These are phyloP conservation scores for Dicranocentrus wangi DNA, from an alignment of 2,888 invertebrate genomes.

Conservation along the genomic window DNA sequence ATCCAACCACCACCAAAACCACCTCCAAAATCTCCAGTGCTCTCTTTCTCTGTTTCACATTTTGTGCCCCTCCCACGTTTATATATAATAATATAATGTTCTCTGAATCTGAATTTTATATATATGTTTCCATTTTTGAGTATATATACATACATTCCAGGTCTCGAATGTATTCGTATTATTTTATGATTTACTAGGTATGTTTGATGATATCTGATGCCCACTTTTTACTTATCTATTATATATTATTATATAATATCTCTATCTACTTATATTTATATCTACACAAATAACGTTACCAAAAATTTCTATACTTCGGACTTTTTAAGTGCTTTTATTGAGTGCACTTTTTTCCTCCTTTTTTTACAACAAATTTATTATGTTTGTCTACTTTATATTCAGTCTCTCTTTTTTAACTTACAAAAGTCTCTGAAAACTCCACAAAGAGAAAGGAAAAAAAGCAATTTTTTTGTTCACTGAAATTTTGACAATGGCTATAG, in stretches of 20 bases:
- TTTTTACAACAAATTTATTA: conserved; percentile 41
- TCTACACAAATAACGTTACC: neutral
- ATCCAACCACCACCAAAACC: conserved; percentile 62
- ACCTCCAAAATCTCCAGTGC: conserved; percentile 59
- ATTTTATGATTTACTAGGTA: conserved; percentile 51
- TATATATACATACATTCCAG: conserved; percentile 55
- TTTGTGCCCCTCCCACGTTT: conserved; percentile 56
- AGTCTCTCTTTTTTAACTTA: conserved; percentile 48
- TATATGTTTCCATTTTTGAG: conserved; percentile 36
- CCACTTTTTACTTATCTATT: conserved; percentile 43
- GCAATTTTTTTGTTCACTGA: conserved; percentile 56
- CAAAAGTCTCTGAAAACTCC: neutral
- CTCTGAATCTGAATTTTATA: conserved; percentile 47
- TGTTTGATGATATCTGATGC: conserved; percentile 25
- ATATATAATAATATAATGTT: conserved; percentile 39
- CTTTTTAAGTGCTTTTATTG: conserved; percentile 54
- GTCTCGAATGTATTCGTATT: conserved; percentile 53
- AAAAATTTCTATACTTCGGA: neutral
- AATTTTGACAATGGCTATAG: conserved; percentile 68
- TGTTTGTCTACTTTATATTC: conserved; percentile 35
- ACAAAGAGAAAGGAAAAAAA: conserved; percentile 15
- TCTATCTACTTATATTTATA: neutral
- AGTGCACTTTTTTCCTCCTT: conserved; percentile 57
- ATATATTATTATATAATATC: conserved; percentile 20
- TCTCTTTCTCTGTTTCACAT: conserved; percentile 46